Evolutionary conservation across 2,888 invertebrate genomes (phyloP).

Genomic region (Hirtodrosophila confusa): DNA sequence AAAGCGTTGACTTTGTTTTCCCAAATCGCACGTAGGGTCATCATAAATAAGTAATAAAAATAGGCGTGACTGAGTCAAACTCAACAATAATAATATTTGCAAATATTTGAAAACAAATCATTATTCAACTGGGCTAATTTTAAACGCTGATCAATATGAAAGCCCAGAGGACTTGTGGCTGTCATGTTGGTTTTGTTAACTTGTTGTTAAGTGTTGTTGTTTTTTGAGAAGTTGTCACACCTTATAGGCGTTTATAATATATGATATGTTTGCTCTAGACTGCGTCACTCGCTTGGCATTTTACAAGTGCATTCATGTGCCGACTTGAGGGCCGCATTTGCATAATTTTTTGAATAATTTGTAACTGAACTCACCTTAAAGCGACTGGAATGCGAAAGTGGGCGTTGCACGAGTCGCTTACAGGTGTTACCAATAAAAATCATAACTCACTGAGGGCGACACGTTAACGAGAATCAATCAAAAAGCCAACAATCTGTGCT

Average conservation of each 20-base stretch:
- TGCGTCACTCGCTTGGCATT: constrained; percentile 53
- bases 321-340: constrained; percentile 22
- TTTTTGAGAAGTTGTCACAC: constrained; percentile 55
- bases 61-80: constrained; percentile 50
- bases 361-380: constrained; percentile 28
- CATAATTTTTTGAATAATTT: constrained; percentile 38
- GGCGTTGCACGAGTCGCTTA: constrained; percentile 34
- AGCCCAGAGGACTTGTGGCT: constrained; percentile 10
- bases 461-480: constrained; percentile 45
- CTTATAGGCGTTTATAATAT: constrained; percentile 21
- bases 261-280: constrained; percentile 25
- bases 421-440: constrained; percentile 40
- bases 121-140: constrained; percentile 72
- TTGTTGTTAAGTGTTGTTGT: constrained; percentile 7
- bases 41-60: constrained; percentile 33
- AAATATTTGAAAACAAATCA: constrained; percentile 39
- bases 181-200: constrained; percentile 23
- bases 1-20: constrained; percentile 22
- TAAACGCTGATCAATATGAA: constrained; percentile 59
- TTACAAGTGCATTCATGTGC: constrained; percentile 37
- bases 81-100: constrained; percentile 33
- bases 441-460: constrained; percentile 30
- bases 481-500: constrained; percentile 1
- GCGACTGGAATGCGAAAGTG: constrained; percentile 24
- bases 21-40: constrained; percentile 32